Evolutionary conservation across 2,113 vertebrate species (phyloP).

Genomic region (Gorsachius goisagi): DNA sequence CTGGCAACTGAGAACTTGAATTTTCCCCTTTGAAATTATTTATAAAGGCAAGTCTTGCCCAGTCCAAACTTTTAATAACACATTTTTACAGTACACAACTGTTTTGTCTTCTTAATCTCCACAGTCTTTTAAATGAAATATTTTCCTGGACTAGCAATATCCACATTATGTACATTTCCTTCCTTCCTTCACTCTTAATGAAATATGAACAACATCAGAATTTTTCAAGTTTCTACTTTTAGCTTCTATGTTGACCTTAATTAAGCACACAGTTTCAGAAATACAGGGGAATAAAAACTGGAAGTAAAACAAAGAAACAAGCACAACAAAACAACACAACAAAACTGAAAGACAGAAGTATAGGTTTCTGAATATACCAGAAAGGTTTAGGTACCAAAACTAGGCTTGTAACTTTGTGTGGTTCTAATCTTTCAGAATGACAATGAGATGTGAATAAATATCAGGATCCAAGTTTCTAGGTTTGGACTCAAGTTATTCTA

Average conservation of each 20-base stretch:
- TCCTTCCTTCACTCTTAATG: background rate
- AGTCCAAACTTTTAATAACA: background rate
- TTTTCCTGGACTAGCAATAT: background rate
- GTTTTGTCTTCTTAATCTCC: background rate
- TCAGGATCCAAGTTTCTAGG: background rate
- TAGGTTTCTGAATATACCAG: background rate
- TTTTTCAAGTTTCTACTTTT: background rate
- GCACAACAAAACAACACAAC: background rate
- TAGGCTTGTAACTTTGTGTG: background rate
- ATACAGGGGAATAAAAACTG: background rate
- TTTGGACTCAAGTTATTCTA: background rate
- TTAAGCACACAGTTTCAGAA: background rate
- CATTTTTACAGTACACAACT: background rate
- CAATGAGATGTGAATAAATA: background rate
- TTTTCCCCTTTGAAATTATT: background rate
- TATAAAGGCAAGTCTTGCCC: background rate
- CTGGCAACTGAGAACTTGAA: background rate
- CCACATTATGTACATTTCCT: background rate
- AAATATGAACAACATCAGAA: background rate
- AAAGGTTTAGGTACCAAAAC: background rate
- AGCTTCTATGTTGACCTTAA: background rate
- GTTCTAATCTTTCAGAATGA: background rate
- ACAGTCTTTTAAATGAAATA: background rate
- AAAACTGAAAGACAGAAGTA: background rate
- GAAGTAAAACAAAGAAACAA: background rate